Conservation (phyloP, 2,113 vertebrate species). For the Pogonocichla stellata region DNA sequence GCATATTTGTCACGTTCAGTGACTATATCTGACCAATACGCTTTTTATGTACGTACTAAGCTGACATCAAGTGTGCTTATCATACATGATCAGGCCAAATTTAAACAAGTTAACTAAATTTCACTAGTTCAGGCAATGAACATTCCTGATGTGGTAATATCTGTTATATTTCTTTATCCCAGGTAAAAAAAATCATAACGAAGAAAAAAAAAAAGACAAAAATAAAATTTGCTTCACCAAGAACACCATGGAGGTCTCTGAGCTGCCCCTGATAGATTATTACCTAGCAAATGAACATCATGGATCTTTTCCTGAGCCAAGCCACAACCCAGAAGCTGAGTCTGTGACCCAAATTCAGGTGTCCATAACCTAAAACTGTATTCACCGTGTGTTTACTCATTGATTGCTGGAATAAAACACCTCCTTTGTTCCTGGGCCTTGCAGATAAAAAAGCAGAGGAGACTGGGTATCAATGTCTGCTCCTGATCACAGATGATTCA, state of each 20-base stretch:
- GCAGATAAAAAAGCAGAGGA: not conserved
- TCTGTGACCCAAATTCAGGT: not conserved
- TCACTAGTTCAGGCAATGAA: not conserved
- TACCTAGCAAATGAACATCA: not conserved
- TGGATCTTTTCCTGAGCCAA: not conserved
- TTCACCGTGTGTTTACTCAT: accelerated
- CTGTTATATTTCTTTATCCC: not conserved
- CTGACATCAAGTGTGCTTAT: not conserved
- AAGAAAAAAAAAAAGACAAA: not conserved
- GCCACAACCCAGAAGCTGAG: not conserved
- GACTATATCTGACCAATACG: not conserved
- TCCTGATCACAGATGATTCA: not conserved
- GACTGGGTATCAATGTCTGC: not conserved
- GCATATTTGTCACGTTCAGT: accelerated
- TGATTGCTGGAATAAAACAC: not conserved
- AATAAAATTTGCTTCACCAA: not conserved
- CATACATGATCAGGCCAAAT: not conserved
- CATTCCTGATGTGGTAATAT: not conserved
- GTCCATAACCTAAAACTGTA: not conserved
- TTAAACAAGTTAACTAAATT: not conserved
- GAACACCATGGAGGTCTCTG: not conserved
- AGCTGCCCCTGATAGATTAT: not conserved
- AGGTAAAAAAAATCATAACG: not conserved
- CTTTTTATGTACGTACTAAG: not conserved
- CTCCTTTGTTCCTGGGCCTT: not conserved